phyloP scores from a whole-genome alignment of 2,797 vertebrate species.

The Myiotriccus ornatus region DNA sequence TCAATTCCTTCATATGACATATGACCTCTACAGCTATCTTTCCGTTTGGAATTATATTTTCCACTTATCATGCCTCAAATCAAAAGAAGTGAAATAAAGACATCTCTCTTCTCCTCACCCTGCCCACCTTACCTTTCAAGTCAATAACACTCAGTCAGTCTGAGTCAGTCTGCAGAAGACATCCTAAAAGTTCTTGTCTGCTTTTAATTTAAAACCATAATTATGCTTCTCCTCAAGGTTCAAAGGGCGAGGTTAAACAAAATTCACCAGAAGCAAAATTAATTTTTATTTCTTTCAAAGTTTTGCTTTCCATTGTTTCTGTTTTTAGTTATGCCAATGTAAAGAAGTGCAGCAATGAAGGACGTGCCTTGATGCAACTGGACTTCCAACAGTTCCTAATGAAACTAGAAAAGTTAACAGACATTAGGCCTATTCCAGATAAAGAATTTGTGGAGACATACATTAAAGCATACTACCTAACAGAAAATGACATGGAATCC shows the following conservation, averaged over 20 bases:
- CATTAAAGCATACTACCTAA: conserved; percentile 98
- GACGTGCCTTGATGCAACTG: conserved; percentile 97
- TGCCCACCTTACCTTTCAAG: background rate
- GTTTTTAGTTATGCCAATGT: conserved; percentile 93
- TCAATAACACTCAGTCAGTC: background rate
- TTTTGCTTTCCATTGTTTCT: background rate
- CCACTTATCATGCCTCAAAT: background rate
- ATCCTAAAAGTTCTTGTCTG: background rate
- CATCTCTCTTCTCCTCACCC: background rate
- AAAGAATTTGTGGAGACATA: conserved; percentile 99
- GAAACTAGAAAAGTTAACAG: conserved; percentile 97
- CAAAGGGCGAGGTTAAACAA: background rate
- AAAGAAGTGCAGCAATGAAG: conserved; percentile 98
- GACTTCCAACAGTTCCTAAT: conserved; percentile 99
- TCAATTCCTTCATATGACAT: background rate
- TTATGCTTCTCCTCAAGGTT: background rate
- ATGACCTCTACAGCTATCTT: background rate
- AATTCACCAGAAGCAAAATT: background rate
- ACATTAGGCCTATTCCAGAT: conserved; percentile 97
- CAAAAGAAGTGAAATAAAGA: background rate
- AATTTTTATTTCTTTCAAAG: background rate
- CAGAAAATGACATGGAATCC: conserved; percentile 97
- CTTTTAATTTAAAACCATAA: background rate
- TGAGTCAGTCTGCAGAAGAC: background rate
- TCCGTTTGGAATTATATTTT: background rate